Percentiles rank a stretch among this genome's conserved stretches.
These are phyloP conservation scores for Elachura formosa DNA, from an alignment of 2,113 vertebrate genomes.

Conservation along the genomic window DNA sequence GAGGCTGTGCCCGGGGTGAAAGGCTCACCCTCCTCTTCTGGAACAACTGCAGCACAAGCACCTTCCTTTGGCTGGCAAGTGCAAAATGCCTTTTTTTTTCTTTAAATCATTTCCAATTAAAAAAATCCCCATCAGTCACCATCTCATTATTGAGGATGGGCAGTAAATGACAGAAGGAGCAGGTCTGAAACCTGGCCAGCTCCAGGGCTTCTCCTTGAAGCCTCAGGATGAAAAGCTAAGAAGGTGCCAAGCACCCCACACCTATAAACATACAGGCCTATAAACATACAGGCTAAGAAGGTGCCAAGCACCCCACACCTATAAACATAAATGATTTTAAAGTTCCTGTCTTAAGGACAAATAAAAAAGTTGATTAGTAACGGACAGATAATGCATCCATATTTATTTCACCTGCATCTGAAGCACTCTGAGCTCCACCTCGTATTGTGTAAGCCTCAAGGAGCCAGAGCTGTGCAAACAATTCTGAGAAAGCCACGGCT, in stretches of 20 bases:
- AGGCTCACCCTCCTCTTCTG: not conserved
- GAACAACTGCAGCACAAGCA: not conserved
- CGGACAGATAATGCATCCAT: not conserved
- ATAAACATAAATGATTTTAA: not conserved
- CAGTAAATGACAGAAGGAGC: not conserved
- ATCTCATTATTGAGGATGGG: not conserved
- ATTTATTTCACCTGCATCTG: not conserved
- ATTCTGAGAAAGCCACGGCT: not conserved
- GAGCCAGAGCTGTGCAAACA: not conserved
- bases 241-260: not conserved
- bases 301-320: not conserved
- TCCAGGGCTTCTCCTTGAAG: not conserved
- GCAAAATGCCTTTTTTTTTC: not conserved
- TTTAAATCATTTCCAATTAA: not conserved
- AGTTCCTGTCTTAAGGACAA: not conserved
- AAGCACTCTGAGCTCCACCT: not conserved
- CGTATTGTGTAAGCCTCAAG: rapidly evolving
- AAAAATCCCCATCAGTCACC: not conserved
- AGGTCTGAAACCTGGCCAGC: not conserved
- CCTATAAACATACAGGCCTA: not conserved
- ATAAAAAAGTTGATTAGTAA: not conserved
- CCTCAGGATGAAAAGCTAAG: not conserved
- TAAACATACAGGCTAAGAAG: no score
- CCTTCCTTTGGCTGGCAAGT: not conserved
- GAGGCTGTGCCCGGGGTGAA: not conserved